Base-by-base conservation (phyloP, 2,888 invertebrate genomes). In the Lamellibrachia satsuma region DNA sequence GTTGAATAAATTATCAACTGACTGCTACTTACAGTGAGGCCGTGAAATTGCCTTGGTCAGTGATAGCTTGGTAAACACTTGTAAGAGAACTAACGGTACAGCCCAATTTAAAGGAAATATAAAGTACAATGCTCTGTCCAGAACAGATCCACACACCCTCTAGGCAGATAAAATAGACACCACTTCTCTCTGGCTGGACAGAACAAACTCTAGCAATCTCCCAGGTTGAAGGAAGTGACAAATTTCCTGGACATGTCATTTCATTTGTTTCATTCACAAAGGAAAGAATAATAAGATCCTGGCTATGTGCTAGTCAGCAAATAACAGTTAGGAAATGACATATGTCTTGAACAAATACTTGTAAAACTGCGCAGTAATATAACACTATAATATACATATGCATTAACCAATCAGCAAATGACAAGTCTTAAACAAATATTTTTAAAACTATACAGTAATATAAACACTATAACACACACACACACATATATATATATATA, bases 1-100 rank as follows among this genome's bases (percentile, higher is more conserved):
- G 7, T n/a, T 75, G 75, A 75, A 75, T 75, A 75, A 75, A 75
- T 75, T 11, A 75, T 75, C 75, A 75, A 75, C 22, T 75, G 75
- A 3, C 75, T 75, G 22, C 6, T 75, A 11, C 75, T 75, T n/a
- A 75, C 22, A 75, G 75, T 22, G 6, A 75, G 39, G 75, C 75
- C 4, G 3, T 75, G 75, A 75, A n/a, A 22, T 22, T 75, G 75
- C 22, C 75, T 22, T 75, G 75, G 75, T 15, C 75, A n/a, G 75
- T 75, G 75, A 75, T 75, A 75, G 75, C 75, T 75, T 75, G 22
- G 75, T 75, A 15, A 75, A 75, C 75, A 75, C 75, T 75, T 75
- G 75, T 75, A 75, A 3, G 22, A 22, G 2, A 75, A 39, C 75
- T n/a, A 22, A 75, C 15, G 7, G 75, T 75, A 75, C 22, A 75